Evolutionary conservation across 2,797 vertebrate genomes (phyloP), one percentile per base, ranked within the genome.

Genomic region (Podarcis siculus): DNA sequence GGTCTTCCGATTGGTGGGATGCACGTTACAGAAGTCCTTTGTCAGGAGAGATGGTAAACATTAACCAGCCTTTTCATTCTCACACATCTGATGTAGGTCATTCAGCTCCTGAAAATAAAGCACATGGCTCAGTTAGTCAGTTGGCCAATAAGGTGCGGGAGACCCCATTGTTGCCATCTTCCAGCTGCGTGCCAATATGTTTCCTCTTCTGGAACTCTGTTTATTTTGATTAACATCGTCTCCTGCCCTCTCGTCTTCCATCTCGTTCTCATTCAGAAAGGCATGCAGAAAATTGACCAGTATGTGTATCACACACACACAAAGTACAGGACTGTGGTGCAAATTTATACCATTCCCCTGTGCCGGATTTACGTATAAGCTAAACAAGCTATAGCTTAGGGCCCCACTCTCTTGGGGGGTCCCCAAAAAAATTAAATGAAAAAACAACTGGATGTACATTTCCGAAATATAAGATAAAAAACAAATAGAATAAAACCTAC

Each of bases 251-350:
- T 82, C 25, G 25, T 67, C 69, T 0, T 0, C 67, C 35, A 0
- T 73, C 85, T 79, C 72, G 12, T 73, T 86, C 64, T 80, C 35
- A 17, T 91, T 88, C 79, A 35, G 1, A 78, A 69, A 72, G 82
- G 76, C 9, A 1, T 55, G 32, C 25, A 58, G 61, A 79, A 79
- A 79, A 9, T 12, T 35, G 49, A 61, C 49, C 49, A 35, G 8
- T 55, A 55, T 55, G 49, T 55, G 13, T 1, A 55, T 1, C 49
- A 55, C 13, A 55, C 49, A 55, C 49, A 55, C 49, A 55, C 49
- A 55, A 13, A 15, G 12, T 49, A 49, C 45, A 55, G 2, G 13
- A 15, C 49, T 55, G 49, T 55, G 49, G 39, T 45, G 19, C 9
- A 21, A 21, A 45, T 5, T 45, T 45, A n/a, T 45, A n/a, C 39